A percentile compares a stretch with the other conserved stretches of the same genome.
These are phyloP conservation scores for Caenorhabditis sp. DNA, from an alignment of 2,888 invertebrate genomes.

Conservation along the genomic window DNA sequence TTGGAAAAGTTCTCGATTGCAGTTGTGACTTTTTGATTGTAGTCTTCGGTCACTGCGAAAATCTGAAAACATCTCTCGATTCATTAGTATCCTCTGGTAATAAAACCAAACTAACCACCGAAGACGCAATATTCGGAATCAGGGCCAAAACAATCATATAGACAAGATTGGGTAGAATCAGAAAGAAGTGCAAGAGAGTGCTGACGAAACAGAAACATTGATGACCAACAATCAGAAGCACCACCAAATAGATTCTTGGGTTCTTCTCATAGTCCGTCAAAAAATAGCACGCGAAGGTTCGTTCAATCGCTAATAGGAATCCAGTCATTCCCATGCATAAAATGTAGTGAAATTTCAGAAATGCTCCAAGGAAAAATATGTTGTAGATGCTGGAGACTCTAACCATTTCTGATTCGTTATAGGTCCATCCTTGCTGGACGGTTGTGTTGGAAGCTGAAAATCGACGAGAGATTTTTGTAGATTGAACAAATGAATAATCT, in stretches of 20 bases:
- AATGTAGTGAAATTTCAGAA: slow-evolving; percentile 42
- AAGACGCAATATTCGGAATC: slow-evolving; percentile 20
- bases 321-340: slow-evolving; percentile 40
- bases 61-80: slow-evolving; percentile 15
- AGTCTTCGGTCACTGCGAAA: slow-evolving; percentile 16
- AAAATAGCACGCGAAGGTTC: slow-evolving; percentile 44
- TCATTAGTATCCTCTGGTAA: no score
- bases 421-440: slow-evolving; percentile 30
- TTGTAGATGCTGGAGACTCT: background rate
- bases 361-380: slow-evolving; percentile 40
- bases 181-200: slow-evolving; percentile 27
- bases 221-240: slow-evolving; percentile 10
- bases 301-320: slow-evolving; percentile 28
- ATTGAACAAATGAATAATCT: background rate
- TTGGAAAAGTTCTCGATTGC: slow-evolving; percentile 15
- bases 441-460: slow-evolving; percentile 4
- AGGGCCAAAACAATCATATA: slow-evolving; percentile 20
- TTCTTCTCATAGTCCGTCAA: slow-evolving; percentile 33
- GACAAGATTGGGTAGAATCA: slow-evolving; percentile 24
- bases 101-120: slow-evolving; percentile 7
- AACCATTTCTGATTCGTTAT: slow-evolving; percentile 25
- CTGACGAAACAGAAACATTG: slow-evolving; percentile 17
- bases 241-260: slow-evolving; percentile 18
- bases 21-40: slow-evolving; percentile 32
- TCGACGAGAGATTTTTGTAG: background rate